Conservation (phyloP, 2,888 invertebrate genomes). For the Nematopogon swammerdamellus region DNA sequence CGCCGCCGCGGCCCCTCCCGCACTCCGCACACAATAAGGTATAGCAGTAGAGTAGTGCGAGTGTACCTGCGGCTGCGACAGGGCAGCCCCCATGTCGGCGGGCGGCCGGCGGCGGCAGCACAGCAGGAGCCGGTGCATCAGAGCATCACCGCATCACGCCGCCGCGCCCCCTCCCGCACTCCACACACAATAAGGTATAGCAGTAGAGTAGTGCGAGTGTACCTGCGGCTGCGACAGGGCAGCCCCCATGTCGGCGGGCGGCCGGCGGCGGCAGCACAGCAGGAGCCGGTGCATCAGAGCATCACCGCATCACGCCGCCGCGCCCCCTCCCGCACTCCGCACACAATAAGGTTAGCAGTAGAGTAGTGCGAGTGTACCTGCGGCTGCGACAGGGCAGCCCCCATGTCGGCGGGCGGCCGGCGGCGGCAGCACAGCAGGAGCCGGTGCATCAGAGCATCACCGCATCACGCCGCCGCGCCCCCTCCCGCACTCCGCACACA, state of each 20-base stretch:
- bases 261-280: constrained; percentile 13
- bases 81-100: constrained; percentile 15
- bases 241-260: constrained; percentile 15
- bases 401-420: constrained; percentile 12
- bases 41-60: neutral
- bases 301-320: neutral
- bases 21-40: neutral
- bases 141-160: no score
- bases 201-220: neutral
- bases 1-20: no score
- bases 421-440: constrained; percentile 12
- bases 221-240: constrained; percentile 15
- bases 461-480: no score
- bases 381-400: constrained; percentile 14
- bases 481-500: no score
- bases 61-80: constrained; percentile 13
- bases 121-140: constrained; percentile 5
- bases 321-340: no score
- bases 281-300: constrained; percentile 1
- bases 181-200: neutral
- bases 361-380: constrained; percentile 5
- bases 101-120: no score
- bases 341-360: neutral
- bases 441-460: neutral
- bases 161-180: no score